A percentile compares a stretch with the other conserved stretches of the same genome.
These are phyloP conservation scores for Dione vanillae DNA, from an alignment of 2,888 invertebrate species.

Conservation along the genomic window DNA sequence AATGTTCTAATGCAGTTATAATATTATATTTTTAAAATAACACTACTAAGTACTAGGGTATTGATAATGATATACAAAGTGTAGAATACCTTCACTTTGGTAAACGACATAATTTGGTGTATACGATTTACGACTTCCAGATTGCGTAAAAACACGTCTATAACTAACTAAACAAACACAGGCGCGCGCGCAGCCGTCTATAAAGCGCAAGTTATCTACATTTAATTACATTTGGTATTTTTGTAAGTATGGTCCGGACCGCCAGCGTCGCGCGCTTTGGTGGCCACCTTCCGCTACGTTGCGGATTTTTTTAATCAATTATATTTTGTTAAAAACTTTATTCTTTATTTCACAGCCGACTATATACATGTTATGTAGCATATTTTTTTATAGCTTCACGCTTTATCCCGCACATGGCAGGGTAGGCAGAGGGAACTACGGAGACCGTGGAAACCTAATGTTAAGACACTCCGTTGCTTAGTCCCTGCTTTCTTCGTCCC, in stretches of 20 bases:
- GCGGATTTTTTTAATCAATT: slow-evolving; percentile 32
- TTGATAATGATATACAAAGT: slow-evolving; percentile 5
- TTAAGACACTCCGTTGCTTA: too few species aligned
- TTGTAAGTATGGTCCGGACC: slow-evolving; percentile 80
- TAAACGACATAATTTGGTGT: slow-evolving; percentile 83
- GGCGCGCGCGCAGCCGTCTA: slow-evolving; percentile 80
- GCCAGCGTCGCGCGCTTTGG: slow-evolving; percentile 72
- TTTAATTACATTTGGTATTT: slow-evolving; percentile 84
- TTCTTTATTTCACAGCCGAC: background rate
- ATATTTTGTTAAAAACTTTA: background rate
- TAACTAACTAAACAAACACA: slow-evolving; percentile 82
- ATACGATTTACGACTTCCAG: slow-evolving; percentile 83
- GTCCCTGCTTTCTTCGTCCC: too few species aligned
- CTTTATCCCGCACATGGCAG: too few species aligned
- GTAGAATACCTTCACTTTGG: slow-evolving; percentile 50
- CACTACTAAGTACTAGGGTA: background rate
- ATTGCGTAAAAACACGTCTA: slow-evolving; percentile 84
- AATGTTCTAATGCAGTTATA: background rate
- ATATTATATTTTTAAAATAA: background rate
- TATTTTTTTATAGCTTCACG: too few species aligned
- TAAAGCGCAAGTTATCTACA: slow-evolving; percentile 82
- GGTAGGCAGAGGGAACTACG: too few species aligned
- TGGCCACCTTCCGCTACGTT: slow-evolving; percentile 59
- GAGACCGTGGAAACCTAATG: too few species aligned
- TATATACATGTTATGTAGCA: background rate